Conservation (phyloP, 2,113 vertebrate species). For the Podocnemis expansa region DNA sequence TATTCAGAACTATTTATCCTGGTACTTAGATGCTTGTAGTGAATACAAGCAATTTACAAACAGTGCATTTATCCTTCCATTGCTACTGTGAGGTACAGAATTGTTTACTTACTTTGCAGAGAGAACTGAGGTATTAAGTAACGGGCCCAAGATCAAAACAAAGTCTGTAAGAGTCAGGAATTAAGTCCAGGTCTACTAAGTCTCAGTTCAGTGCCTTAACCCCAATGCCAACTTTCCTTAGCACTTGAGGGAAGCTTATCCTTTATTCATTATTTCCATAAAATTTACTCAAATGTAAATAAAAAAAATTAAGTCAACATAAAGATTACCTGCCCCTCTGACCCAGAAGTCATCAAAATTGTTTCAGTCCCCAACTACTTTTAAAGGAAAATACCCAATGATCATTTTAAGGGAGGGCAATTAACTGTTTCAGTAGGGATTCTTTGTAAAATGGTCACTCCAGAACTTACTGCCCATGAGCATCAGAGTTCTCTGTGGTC, state of each 20-base stretch:
- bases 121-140: not conserved
- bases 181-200: not conserved
- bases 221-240: rapidly evolving
- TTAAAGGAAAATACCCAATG: no score
- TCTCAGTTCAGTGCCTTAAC: not conserved
- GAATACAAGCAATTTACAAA: no score
- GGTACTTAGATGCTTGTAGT: not conserved
- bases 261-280: not conserved
- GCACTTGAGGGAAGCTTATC: not conserved
- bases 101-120: not conserved
- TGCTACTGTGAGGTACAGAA: not conserved
- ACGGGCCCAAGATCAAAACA: not conserved
- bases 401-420: not conserved
- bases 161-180: not conserved
- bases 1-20: not conserved
- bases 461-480: not conserved
- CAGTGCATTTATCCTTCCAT: not conserved
- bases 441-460: not conserved
- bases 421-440: not conserved
- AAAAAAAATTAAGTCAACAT: not conserved
- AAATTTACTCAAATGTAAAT: not conserved
- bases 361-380: rapidly evolving
- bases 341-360: not conserved
- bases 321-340: not conserved
- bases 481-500: not conserved